These are phyloP conservation scores for Metridium senile DNA, from an alignment of 92 coral and sea anemone genomes.

Conservation along the genomic window DNA sequence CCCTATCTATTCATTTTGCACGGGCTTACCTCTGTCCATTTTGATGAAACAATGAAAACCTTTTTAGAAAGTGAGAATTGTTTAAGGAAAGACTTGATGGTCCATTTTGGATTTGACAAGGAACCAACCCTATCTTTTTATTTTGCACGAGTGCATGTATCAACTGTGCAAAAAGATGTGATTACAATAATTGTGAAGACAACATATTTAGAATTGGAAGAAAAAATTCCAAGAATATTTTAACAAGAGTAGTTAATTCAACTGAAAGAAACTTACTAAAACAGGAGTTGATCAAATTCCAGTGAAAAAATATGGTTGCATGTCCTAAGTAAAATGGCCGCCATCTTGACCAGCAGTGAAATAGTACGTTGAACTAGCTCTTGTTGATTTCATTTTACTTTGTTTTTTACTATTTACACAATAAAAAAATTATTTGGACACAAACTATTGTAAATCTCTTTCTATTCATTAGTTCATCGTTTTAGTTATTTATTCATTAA, in stretches of 20 bases:
- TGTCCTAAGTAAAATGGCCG: too few species aligned
- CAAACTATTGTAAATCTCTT: too few species aligned
- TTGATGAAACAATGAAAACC: conserved; percentile 17
- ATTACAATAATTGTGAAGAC: conserved; percentile 9
- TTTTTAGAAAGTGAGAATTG: conserved; percentile 20
- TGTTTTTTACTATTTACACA: too few species aligned
- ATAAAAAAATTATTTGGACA: too few species aligned
- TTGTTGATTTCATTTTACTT: too few species aligned
- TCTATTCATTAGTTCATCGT: too few species aligned
- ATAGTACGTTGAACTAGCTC: too few species aligned
- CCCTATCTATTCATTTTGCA: conserved; percentile 1
- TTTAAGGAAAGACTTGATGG: conserved; percentile 13
- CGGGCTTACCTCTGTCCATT: conserved; percentile 24
- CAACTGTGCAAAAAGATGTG: conserved; percentile 26
- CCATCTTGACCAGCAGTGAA: too few species aligned
- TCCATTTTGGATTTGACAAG: conserved; percentile 15
- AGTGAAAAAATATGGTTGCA: conserved; percentile 12
- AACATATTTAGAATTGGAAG: background rate
- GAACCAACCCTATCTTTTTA: background rate
- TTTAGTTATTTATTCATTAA: too few species aligned
- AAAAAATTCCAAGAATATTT: background rate
- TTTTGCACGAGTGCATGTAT: conserved; percentile 20
- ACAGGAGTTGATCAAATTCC: conserved; percentile 16
- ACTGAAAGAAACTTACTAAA: conserved; percentile 5
- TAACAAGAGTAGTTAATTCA: conserved; percentile 5